Evolutionary conservation across 2,888 invertebrate species (phyloP).

Genomic region (Hypena proboscidalis): DNA sequence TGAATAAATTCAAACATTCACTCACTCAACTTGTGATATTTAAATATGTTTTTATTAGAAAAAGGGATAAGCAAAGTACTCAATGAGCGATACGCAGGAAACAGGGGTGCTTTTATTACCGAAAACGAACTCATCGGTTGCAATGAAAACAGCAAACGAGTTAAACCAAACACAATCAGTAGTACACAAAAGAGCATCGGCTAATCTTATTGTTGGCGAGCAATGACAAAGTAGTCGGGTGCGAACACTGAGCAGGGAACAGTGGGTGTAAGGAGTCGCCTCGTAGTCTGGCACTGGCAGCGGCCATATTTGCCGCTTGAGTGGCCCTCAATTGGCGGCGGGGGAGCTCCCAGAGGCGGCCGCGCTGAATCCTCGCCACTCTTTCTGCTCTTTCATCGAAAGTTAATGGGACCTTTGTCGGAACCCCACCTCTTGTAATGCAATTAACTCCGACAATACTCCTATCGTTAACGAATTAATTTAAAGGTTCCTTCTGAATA

Average conservation of each 20-base stretch:
- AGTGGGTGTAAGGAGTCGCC: constrained; percentile 62
- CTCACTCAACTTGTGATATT: no score
- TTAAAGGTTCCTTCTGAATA: constrained; percentile 60
- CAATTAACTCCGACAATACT: constrained; percentile 82
- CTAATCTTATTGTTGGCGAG: constrained; percentile 75
- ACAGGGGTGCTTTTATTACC: constrained; percentile 36
- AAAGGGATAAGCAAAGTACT: constrained; percentile 29
- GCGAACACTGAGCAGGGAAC: no score
- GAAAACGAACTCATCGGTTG: constrained; percentile 37
- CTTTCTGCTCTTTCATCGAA: constrained; percentile 73
- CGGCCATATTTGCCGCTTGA: constrained; percentile 79
- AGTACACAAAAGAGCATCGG: constrained; percentile 68
- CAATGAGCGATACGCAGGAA: constrained; percentile 21
- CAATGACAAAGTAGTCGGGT: constrained; percentile 58
- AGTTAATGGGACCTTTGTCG: constrained; percentile 82
- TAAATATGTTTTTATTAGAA: constrained; percentile 11
- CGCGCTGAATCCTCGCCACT: constrained; percentile 68
- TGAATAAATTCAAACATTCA: no score
- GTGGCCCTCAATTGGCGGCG: constrained; percentile 62
- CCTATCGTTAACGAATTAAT: constrained; percentile 80
- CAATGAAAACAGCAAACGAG: constrained; percentile 64
- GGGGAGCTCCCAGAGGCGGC: constrained; percentile 49
- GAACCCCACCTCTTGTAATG: constrained; percentile 78
- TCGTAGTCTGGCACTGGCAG: constrained; percentile 71
- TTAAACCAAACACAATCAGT: constrained; percentile 73